Evolutionary conservation across 2,113 vertebrate genomes (phyloP).

Genomic region (Carettochelys insculpta): DNA sequence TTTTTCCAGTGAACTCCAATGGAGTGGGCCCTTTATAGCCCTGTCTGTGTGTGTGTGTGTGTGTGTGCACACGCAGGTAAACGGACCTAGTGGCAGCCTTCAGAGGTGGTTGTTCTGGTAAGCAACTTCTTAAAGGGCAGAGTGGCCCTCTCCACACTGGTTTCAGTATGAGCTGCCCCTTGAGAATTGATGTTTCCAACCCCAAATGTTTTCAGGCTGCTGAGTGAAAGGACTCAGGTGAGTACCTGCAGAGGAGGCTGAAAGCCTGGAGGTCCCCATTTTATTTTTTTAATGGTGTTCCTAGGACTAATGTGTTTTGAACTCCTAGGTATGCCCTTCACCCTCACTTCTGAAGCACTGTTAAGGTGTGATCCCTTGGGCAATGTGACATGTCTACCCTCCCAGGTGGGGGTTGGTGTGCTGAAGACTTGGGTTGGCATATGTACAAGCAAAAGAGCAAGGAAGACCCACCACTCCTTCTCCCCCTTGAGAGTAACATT

Average conservation of each 20-base stretch:
- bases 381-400: neutral
- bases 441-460: neutral
- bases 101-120: no score
- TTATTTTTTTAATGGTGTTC: neutral
- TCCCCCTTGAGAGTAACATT: neutral
- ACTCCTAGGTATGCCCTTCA: neutral
- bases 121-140: neutral
- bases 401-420: neutral
- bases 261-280: neutral
- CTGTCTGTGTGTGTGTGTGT: no score
- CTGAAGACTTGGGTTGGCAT: neutral
- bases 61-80: no score
- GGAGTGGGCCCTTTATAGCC: no score
- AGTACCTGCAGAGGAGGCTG: neutral
- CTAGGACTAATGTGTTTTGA: neutral
- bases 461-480: neutral
- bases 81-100: no score
- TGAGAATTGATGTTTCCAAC: no score
- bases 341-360: neutral
- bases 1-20: no score
- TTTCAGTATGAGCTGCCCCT: no score
- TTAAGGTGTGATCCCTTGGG: neutral
- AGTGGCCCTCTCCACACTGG: neutral
- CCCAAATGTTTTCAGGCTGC: neutral
- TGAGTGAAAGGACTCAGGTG: neutral